Evolutionary conservation across 1,140 invertebrate genomes (phyloP).

Genomic region (Sarcophaga bullata): DNA sequence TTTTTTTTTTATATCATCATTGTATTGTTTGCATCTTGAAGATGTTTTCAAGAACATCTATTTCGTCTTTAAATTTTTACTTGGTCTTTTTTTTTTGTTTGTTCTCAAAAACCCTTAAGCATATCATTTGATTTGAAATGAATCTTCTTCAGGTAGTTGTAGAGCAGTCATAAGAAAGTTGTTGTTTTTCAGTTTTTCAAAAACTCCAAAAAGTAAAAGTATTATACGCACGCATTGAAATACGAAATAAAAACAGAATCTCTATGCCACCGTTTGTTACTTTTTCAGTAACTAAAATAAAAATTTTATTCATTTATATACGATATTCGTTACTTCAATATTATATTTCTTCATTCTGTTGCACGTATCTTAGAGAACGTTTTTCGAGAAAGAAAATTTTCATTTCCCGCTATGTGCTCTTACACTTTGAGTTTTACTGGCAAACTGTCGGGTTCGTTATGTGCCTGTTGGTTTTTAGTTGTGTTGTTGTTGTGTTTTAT

Average conservation of each 20-base stretch:
- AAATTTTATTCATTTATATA: not conserved
- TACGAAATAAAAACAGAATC: not conserved
- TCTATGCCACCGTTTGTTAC: not conserved
- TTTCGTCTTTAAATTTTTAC: not conserved
- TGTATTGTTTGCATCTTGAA: too few species aligned
- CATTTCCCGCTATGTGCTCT: not conserved
- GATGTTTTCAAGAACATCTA: too few species aligned
- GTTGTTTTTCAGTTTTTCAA: not conserved
- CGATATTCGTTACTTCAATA: not conserved
- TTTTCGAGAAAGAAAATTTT: not conserved
- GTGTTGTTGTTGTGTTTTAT: slow-evolving; percentile 28
- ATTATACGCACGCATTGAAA: slow-evolving; percentile 3
- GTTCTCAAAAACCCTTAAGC: not conserved
- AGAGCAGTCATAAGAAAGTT: not conserved
- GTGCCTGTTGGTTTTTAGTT: slow-evolving; percentile 35
- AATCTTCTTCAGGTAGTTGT: not conserved
- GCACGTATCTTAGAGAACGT: not conserved
- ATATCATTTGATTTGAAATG: not conserved
- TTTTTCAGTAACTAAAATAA: too few species aligned
- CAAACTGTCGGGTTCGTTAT: slow-evolving; percentile 34
- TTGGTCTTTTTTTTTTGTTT: not conserved
- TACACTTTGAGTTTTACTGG: slow-evolving; percentile 23
- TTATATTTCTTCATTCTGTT: not conserved
- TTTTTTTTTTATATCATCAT: too few species aligned
- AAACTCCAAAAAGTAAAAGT: not conserved